Percentiles rank a stretch among this genome's conserved stretches.
phyloP scores from a whole-genome alignment of 2,113 vertebrate genomes.

The Brachypodius melanocephalos region DNA sequence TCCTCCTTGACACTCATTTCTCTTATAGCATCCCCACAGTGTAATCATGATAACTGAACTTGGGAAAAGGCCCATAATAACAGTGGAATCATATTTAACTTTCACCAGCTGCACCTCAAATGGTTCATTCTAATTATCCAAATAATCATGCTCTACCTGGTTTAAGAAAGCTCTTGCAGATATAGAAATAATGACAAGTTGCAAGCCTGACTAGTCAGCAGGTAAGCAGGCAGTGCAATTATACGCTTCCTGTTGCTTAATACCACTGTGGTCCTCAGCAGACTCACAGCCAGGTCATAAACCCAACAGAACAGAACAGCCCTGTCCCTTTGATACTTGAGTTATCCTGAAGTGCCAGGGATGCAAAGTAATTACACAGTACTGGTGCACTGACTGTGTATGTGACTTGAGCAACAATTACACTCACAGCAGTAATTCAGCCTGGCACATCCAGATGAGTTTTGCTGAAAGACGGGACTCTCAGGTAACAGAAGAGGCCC shows the following conservation, averaged over 20 bases:
- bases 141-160: background rate
- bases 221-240: background rate
- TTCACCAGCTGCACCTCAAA: slow-evolving; percentile 18
- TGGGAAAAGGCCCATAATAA: background rate
- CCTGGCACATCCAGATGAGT: background rate
- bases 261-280: background rate
- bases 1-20: background rate
- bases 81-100: background rate
- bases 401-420: background rate
- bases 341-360: background rate
- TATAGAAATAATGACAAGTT: background rate
- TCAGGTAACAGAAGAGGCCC: background rate
- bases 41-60: background rate
- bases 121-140: slow-evolving; percentile 20
- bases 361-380: background rate
- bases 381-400: background rate
- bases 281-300: background rate
- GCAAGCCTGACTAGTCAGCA: background rate
- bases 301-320: slow-evolving; percentile 22
- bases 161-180: background rate
- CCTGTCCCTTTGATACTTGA: background rate
- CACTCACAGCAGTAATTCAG: slow-evolving; percentile 26
- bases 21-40: background rate
- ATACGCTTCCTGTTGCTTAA: background rate
- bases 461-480: background rate